Evolutionary conservation across 2,113 vertebrate species (phyloP).

Genomic region (Callorhinus ursinus): DNA sequence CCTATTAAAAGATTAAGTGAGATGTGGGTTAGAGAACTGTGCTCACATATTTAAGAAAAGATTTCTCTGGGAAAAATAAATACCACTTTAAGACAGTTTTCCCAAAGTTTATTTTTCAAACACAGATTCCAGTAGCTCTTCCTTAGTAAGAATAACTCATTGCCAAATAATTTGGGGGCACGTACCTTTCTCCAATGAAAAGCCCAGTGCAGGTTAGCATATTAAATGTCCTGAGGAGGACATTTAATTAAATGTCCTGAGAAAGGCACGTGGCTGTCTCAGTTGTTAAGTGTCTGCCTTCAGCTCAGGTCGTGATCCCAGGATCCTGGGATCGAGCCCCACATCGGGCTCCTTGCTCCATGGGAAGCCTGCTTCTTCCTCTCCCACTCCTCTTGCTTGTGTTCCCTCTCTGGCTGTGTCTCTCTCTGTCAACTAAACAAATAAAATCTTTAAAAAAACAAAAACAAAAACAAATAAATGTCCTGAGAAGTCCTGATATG

Average conservation of each 20-base stretch:
- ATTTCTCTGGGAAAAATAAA: neutral
- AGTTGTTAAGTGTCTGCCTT: too few relatives aligned
- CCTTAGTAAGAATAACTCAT: neutral
- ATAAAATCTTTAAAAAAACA: too few relatives aligned
- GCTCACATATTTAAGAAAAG: neutral
- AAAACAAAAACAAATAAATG: neutral
- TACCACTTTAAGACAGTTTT: neutral
- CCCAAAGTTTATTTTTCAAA: conserved; percentile 27
- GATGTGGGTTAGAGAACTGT: neutral
- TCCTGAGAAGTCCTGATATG: neutral
- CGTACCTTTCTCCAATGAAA: neutral
- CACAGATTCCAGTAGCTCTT: neutral
- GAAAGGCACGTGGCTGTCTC: neutral
- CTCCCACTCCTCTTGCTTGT: too few relatives aligned
- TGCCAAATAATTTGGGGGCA: neutral
- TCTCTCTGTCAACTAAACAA: too few relatives aligned
- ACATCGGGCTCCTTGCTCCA: too few relatives aligned
- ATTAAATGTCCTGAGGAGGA: neutral
- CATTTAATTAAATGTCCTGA: neutral
- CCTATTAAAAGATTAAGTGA: neutral
- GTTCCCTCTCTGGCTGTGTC: too few relatives aligned
- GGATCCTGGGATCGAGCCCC: too few relatives aligned
- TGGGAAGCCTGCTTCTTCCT: too few relatives aligned
- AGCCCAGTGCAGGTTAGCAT: neutral
- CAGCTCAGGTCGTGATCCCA: too few relatives aligned